These are phyloP conservation scores for Clarias platycephalus DNA, from an alignment of 2,797 vertebrate genomes.

Conservation along the genomic window DNA sequence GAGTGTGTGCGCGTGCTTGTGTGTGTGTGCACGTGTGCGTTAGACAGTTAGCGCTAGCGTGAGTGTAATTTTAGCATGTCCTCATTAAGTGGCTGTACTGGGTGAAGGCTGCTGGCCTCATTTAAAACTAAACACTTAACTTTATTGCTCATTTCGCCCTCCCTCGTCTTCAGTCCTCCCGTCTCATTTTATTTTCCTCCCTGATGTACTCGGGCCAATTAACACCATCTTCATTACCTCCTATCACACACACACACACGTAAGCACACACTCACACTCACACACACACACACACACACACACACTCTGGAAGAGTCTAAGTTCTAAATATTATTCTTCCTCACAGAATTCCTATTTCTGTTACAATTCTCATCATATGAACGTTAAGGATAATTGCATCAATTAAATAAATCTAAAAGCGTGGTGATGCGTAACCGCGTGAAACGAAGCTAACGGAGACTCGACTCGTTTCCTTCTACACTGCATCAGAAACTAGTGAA, in stretches of 20 bases:
- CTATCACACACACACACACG: constrained; percentile 30
- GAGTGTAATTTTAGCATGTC: constrained; percentile 54
- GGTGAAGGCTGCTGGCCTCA: constrained; percentile 58
- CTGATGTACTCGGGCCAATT: constrained; percentile 53
- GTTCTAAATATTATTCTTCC: background rate
- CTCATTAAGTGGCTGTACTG: constrained; percentile 57
- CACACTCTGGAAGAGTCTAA: constrained; percentile 10
- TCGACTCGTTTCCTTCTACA: background rate
- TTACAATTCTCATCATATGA: background rate
- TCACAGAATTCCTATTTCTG: background rate
- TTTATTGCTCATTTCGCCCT: constrained; percentile 45
- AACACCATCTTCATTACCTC: constrained; percentile 51
- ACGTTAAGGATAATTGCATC: background rate
- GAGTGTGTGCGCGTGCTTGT: constrained; percentile 9
- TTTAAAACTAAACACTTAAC: constrained; percentile 57
- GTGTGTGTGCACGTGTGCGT: constrained; percentile 17
- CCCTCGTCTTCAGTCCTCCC: constrained; percentile 33
- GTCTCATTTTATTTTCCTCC: constrained; percentile 54
- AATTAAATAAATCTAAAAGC: background rate
- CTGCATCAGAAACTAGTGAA: background rate
- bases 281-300: constrained; percentile 34
- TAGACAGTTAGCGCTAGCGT: constrained; percentile 15
- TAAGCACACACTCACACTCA: constrained; percentile 33
- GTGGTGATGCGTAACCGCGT: background rate
- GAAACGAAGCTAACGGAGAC: background rate